Evolutionary conservation across 2,888 invertebrate species (phyloP).

Genomic region (Cepaea hortensis): DNA sequence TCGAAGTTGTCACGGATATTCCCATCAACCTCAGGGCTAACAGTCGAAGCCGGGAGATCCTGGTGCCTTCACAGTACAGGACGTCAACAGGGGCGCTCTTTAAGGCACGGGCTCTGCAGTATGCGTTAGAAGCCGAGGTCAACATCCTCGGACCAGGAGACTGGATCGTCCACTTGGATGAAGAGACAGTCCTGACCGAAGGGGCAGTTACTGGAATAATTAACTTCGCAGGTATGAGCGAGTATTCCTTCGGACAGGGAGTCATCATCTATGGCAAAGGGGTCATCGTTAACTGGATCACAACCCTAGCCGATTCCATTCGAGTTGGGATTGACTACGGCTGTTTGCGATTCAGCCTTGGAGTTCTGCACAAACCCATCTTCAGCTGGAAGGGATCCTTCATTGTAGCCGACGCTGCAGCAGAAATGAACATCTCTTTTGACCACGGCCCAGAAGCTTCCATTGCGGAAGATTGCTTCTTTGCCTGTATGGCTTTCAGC

Average conservation of each 20-base stretch:
- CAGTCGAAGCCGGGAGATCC: slow-evolving; percentile 36
- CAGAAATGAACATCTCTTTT: slow-evolving; percentile 59
- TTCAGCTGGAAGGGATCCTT: slow-evolving; percentile 72
- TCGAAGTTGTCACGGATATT: slow-evolving; percentile 61
- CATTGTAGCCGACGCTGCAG: slow-evolving; percentile 66
- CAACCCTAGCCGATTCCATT: slow-evolving; percentile 66
- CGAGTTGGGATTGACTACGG: slow-evolving; percentile 69
- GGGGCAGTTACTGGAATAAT: slow-evolving; percentile 67
- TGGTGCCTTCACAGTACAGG: slow-evolving; percentile 45
- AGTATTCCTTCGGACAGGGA: slow-evolving; percentile 66
- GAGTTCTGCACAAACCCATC: slow-evolving; percentile 67
- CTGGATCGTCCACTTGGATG: slow-evolving; percentile 71
- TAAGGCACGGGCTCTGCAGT: slow-evolving; percentile 68
- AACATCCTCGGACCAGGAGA: slow-evolving; percentile 64
- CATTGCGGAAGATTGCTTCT: neutral
- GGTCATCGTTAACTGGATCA: slow-evolving; percentile 66
- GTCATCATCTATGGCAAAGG: slow-evolving; percentile 55
- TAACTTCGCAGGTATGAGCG: slow-evolving; percentile 67
- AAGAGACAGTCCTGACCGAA: slow-evolving; percentile 69
- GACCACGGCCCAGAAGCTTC: neutral
- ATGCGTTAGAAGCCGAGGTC: slow-evolving; percentile 58
- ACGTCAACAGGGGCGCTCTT: slow-evolving; percentile 60
- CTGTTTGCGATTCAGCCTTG: slow-evolving; percentile 59
- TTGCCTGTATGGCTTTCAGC: slow-evolving; percentile 59
- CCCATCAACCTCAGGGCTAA: slow-evolving; percentile 45